Evolutionary conservation across 2,888 invertebrate genomes (phyloP).

Genomic region (Tetrapedia diversipes): DNA sequence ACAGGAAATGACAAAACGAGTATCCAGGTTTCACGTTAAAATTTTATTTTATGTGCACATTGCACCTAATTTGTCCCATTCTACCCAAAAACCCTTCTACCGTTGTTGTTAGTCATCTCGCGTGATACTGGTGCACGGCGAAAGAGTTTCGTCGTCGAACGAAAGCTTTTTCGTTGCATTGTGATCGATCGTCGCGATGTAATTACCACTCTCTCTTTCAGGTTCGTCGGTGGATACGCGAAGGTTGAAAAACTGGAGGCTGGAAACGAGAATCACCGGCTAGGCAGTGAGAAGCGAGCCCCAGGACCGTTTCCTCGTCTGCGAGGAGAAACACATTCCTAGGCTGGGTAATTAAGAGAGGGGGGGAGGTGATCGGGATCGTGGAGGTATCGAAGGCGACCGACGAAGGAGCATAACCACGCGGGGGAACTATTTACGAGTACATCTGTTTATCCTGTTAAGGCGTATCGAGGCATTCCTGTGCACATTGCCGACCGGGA

Average conservation of each 20-base stretch:
- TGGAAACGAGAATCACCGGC: not conserved
- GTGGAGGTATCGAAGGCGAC: constrained; percentile 26
- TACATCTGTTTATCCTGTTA: constrained; percentile 67
- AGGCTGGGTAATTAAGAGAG: constrained; percentile 44
- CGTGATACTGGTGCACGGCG: not conserved
- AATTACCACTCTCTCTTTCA: constrained; percentile 15
- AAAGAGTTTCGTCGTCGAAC: not conserved
- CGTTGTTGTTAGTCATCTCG: not conserved
- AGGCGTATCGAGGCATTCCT: constrained; percentile 66
- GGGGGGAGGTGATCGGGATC: no score
- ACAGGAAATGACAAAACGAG: no score
- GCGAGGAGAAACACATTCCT: constrained; percentile 33
- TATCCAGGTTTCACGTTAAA: no score
- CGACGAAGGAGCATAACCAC: constrained; percentile 49
- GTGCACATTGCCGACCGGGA: constrained; percentile 50
- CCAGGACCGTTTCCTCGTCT: constrained; percentile 38
- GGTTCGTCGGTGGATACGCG: constrained; percentile 7
- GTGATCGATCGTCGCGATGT: constrained; percentile 7
- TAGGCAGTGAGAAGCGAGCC: not conserved
- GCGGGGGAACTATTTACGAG: constrained; percentile 61
- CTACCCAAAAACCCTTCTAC: no score
- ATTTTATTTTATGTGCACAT: no score
- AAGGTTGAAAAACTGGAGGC: constrained; percentile 25
- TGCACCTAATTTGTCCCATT: no score
- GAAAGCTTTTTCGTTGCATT: not conserved